Evolutionary conservation across 1,140 invertebrate species (phyloP).

Genomic region (Rhysida immarginata): DNA sequence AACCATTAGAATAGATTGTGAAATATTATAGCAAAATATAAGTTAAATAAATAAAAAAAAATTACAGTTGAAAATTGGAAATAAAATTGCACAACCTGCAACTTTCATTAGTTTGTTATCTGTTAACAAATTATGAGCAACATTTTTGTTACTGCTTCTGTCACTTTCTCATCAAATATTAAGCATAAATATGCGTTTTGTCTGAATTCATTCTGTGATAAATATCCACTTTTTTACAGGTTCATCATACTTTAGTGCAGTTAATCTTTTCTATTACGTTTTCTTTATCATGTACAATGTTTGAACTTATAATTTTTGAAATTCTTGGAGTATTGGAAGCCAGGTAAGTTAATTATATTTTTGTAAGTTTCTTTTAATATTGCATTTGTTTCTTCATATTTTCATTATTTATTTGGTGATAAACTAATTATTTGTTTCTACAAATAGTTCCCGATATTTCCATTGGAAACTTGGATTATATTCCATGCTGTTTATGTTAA

Average conservation of each 20-base stretch:
- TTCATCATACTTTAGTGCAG: constrained; percentile 83
- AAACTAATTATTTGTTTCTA: neutral
- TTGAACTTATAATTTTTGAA: constrained; percentile 99
- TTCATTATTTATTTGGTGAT: neutral
- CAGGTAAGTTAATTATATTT: constrained; percentile 35
- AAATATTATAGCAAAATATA: too few species aligned
- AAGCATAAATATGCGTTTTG: too few species aligned
- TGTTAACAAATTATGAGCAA: too few species aligned
- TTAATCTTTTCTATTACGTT: constrained; percentile 95
- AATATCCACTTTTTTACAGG: too few species aligned
- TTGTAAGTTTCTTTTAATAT: neutral
- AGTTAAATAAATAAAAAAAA: too few species aligned
- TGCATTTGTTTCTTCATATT: neutral
- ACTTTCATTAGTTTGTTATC: too few species aligned
- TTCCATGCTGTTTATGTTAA: constrained; percentile 81
- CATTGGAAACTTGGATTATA: constrained; percentile 91
- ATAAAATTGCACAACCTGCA: too few species aligned
- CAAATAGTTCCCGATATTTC: constrained; percentile 75
- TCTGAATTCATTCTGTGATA: too few species aligned
- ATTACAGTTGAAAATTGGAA: too few species aligned
- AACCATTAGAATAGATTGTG: too few species aligned
- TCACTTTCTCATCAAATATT: too few species aligned
- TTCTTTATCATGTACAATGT: constrained; percentile 96
- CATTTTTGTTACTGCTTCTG: too few species aligned
- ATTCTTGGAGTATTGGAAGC: constrained; percentile 83